These are phyloP conservation scores for Ondatra zibethicus DNA, from an alignment of 2,113 vertebrate species.

Conservation along the genomic window DNA sequence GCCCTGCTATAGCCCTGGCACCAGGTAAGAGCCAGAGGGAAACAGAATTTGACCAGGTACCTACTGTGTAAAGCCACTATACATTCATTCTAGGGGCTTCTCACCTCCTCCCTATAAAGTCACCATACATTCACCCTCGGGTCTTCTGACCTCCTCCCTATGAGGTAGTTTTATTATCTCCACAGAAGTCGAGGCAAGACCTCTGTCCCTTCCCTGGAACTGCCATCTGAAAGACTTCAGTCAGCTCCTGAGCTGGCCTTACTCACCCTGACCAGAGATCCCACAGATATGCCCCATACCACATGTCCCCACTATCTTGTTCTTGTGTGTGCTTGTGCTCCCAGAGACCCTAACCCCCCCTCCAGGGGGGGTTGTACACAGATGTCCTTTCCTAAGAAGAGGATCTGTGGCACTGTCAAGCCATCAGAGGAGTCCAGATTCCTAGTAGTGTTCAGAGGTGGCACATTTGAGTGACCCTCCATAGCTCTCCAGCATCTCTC, in stretches of 20 bases:
- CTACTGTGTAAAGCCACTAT: neutral
- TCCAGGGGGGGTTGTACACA: neutral
- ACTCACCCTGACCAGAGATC: neutral
- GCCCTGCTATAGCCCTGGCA: neutral
- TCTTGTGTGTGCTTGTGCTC: neutral
- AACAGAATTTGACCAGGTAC: accelerated
- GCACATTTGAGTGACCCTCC: accelerated
- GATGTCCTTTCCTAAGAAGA: neutral
- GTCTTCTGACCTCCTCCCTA: neutral
- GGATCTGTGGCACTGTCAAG: neutral
- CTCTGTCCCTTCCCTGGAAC: accelerated
- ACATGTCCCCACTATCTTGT: neutral
- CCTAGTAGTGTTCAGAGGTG: too few species aligned
- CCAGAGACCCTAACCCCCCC: neutral
- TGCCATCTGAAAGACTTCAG: neutral
- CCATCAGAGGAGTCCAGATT: neutral
- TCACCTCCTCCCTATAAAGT: neutral
- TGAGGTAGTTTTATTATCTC: neutral
- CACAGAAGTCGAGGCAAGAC: neutral
- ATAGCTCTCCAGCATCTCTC: neutral
- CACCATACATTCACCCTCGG: too few species aligned
- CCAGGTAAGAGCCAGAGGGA: neutral
- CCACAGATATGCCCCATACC: neutral
- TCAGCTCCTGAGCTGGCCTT: neutral
- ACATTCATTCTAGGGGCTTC: neutral